Percentiles rank a stretch among this genome's conserved stretches.
Conservation (phyloP, 2,888 invertebrate species). For the Rotaria magnacalcarata region DNA sequence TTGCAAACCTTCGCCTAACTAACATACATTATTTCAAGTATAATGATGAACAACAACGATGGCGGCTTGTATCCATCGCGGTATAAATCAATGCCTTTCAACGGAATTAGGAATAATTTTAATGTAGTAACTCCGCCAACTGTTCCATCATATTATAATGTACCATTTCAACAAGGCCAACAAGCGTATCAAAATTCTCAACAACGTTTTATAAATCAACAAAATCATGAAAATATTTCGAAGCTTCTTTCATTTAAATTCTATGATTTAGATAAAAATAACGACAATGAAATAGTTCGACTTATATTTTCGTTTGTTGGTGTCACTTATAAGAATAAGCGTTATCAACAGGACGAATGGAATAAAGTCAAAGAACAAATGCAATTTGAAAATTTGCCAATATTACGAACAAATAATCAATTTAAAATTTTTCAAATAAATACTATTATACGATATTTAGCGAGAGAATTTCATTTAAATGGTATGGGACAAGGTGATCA, state of each 20-base stretch:
- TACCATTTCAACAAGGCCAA: not conserved
- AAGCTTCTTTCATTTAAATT: not conserved
- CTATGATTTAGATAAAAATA: not conserved
- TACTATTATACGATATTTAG: constrained; percentile 7
- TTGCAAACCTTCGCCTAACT: not conserved
- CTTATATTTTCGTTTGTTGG: not conserved
- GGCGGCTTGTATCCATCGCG: not conserved
- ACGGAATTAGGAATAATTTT: not conserved
- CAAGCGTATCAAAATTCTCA: not conserved
- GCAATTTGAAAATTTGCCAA: not conserved
- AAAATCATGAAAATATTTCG: not conserved
- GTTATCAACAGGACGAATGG: not conserved
- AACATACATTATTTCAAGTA: not conserved
- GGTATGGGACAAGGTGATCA: not conserved
- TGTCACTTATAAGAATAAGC: not conserved
- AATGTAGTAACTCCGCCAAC: not conserved
- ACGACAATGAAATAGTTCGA: not conserved
- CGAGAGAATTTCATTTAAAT: not conserved
- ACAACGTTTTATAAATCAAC: not conserved
- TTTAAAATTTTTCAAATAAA: not conserved
- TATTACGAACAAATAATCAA: not conserved
- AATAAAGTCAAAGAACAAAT: not conserved
- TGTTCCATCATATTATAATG: not conserved
- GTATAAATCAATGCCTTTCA: not conserved
- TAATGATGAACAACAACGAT: not conserved